phyloP scores from a whole-genome alignment of 2,797 vertebrate species.

The Phoxinus dragarum region DNA sequence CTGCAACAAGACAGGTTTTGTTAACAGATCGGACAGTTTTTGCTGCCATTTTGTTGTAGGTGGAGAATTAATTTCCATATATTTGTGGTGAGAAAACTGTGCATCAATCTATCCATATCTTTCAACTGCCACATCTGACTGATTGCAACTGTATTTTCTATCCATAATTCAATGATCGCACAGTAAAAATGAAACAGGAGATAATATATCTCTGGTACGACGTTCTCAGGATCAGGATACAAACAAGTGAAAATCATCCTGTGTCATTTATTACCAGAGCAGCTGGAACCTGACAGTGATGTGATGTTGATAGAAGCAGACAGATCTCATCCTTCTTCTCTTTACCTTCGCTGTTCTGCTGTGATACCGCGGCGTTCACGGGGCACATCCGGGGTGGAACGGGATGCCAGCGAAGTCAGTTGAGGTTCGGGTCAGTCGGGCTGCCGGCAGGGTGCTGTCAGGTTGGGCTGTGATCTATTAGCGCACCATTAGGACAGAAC shows the following conservation, averaged over 20 bases:
- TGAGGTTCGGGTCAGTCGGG: slow-evolving; percentile 9
- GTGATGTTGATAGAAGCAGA: slow-evolving; percentile 52
- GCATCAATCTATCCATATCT: slow-evolving; percentile 8
- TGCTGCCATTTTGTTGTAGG: not conserved
- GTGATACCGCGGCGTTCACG: not conserved
- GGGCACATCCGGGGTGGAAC: not conserved
- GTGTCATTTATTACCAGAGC: slow-evolving; percentile 38
- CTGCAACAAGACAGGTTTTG: not conserved
- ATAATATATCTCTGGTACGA: slow-evolving; percentile 3
- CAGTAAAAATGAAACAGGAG: slow-evolving; percentile 12
- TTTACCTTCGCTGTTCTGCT: slow-evolving; percentile 25
- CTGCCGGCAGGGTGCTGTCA: slow-evolving; percentile 29
- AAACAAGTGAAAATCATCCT: slow-evolving; percentile 6
- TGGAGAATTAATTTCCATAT: slow-evolving; percentile 10
- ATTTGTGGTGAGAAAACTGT: slow-evolving; percentile 10
- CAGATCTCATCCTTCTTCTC: slow-evolving; percentile 43
- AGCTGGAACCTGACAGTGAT: slow-evolving; percentile 51
- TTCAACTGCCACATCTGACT: slow-evolving; percentile 24
- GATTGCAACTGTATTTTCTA: slow-evolving; percentile 4
- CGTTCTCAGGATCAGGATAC: slow-evolving; percentile 8
- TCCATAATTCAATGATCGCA: slow-evolving; percentile 22
- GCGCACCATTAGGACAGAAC: slow-evolving; percentile 66
- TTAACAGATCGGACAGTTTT: not conserved
- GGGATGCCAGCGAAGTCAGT: not conserved
- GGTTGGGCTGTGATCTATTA: slow-evolving; percentile 65